These are phyloP conservation scores for Lepidothrix coronata DNA, from an alignment of 2,113 vertebrate genomes.

Conservation along the genomic window DNA sequence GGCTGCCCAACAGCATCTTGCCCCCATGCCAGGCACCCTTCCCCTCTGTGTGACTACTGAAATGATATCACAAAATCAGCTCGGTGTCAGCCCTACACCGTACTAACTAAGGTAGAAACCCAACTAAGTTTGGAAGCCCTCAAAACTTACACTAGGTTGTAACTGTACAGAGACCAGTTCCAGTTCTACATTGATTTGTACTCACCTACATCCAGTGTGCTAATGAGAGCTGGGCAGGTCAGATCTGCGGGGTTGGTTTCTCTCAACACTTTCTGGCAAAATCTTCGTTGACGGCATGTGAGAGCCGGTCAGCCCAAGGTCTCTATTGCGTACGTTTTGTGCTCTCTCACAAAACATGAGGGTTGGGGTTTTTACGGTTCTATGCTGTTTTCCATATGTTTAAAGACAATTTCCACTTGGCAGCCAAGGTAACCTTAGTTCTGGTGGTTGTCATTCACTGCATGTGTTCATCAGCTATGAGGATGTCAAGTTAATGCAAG, in stretches of 20 bases:
- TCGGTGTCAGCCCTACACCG: not conserved
- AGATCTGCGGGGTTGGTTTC: not conserved
- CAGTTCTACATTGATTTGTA: not conserved
- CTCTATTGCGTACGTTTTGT: not conserved
- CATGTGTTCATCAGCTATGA: not conserved
- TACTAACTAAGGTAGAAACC: not conserved
- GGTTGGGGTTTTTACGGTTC: not conserved
- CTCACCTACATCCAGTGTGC: accelerated
- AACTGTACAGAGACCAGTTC: not conserved
- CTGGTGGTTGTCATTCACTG: not conserved
- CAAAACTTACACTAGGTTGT: not conserved
- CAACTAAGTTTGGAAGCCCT: not conserved
- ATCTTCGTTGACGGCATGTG: not conserved
- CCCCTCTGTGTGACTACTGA: not conserved
- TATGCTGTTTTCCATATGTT: not conserved
- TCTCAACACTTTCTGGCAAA: not conserved
- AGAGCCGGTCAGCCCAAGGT: not conserved
- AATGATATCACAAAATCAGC: not conserved
- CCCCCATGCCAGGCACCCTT: not conserved
- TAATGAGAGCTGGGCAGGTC: accelerated
- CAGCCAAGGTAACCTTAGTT: constrained; percentile 1
- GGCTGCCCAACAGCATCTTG: not conserved
- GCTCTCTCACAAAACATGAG: not conserved
- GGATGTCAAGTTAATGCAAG: not conserved
- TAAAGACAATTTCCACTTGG: not conserved